Conservation (phyloP, 2,797 vertebrate genomes). For the Xiphorhynchus erythropygius region DNA sequence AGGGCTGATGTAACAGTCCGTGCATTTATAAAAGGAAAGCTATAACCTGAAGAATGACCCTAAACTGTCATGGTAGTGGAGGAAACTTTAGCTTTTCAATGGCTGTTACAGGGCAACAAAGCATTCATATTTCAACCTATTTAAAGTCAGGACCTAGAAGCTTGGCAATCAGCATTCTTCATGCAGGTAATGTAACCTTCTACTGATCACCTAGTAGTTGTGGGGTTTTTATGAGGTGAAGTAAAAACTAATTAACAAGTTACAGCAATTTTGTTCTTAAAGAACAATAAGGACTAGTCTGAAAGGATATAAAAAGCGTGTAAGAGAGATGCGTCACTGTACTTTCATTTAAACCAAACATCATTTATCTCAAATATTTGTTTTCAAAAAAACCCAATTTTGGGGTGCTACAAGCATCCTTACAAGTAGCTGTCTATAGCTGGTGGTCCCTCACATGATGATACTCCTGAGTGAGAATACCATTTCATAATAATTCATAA, state of each 20-base stretch:
- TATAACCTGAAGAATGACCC: neutral
- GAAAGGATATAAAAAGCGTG: neutral
- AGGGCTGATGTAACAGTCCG: accelerated
- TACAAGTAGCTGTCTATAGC: neutral
- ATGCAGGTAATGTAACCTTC: neutral
- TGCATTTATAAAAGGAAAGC: neutral
- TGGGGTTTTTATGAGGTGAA: neutral
- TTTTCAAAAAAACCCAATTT: neutral
- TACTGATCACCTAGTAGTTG: neutral
- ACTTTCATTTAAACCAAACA: neutral
- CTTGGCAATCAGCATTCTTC: neutral
- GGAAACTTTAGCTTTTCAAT: neutral
- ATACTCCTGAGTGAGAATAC: neutral
- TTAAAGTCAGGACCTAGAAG: neutral
- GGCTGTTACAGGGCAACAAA: neutral
- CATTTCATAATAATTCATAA: neutral
- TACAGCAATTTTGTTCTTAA: neutral
- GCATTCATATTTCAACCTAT: neutral
- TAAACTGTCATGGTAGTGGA: neutral
- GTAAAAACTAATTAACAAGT: neutral
- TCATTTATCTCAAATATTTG: neutral
- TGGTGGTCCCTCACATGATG: neutral
- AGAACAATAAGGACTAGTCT: neutral
- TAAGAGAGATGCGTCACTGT: neutral
- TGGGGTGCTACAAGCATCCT: neutral